Percentiles rank a stretch among this genome's conserved stretches.
phyloP scores from a whole-genome alignment of 2,797 vertebrate species.

The Caiman crocodilus region DNA sequence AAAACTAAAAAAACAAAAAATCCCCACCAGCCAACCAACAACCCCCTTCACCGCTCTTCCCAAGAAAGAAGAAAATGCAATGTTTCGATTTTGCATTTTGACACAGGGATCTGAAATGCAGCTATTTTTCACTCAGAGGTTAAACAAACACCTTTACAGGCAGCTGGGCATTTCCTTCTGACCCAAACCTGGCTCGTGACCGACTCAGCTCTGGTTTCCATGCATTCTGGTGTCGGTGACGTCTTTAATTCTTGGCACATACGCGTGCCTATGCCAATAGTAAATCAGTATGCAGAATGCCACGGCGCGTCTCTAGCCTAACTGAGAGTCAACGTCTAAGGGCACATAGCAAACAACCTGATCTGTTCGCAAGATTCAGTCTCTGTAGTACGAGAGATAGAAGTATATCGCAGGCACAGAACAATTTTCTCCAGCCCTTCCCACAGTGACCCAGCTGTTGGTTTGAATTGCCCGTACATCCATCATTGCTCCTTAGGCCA shows the following conservation, averaged over 20 bases:
- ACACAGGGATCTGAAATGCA: too few species aligned
- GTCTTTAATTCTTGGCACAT: background rate
- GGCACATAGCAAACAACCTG: background rate
- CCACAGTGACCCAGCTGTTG: background rate
- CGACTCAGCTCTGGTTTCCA: too few species aligned
- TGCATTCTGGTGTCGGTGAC: background rate
- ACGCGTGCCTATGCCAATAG: background rate
- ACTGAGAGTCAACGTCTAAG: background rate
- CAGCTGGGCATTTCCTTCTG: too few species aligned
- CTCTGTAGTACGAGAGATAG: background rate
- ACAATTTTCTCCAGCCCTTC: background rate
- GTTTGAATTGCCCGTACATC: fast-evolving
- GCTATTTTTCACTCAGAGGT: too few species aligned
- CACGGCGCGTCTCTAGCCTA: background rate
- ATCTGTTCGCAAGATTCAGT: background rate
- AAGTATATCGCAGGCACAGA: background rate
- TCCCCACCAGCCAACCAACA: too few species aligned
- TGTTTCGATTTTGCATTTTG: too few species aligned
- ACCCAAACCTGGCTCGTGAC: too few species aligned
- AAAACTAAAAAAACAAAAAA: too few species aligned
- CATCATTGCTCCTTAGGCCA: fast-evolving
- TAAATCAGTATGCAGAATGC: background rate
- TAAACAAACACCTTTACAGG: too few species aligned
- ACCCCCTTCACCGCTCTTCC: too few species aligned
- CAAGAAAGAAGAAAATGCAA: too few species aligned